Conservation (phyloP, 2,797 vertebrate species). For the Denticeps clupeoides region DNA sequence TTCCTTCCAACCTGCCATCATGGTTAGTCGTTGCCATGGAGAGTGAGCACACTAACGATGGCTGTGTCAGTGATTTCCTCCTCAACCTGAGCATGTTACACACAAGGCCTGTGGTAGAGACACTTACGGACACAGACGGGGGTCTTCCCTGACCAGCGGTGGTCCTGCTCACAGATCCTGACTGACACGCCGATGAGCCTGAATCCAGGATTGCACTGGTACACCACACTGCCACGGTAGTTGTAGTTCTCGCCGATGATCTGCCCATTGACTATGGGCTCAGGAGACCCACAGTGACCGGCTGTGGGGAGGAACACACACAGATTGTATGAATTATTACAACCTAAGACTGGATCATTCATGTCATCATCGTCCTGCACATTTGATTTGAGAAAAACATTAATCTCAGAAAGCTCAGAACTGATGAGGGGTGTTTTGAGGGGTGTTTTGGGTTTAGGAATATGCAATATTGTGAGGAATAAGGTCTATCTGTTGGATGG, state of each 20-base stretch:
- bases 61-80: neutral
- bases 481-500: no score
- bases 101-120: no score
- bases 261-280: conserved; percentile 89
- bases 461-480: no score
- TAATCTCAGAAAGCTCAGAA: no score
- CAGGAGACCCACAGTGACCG: conserved; percentile 89
- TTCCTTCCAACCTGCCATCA: no score
- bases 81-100: no score
- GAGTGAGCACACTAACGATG: neutral
- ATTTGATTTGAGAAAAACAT: no score
- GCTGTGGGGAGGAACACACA: conserved; percentile 44
- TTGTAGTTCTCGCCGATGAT: conserved; percentile 94
- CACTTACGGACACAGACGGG: conserved; percentile 97
- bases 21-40: neutral
- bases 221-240: conserved; percentile 92
- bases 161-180: conserved; percentile 95
- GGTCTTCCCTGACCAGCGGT: conserved; percentile 87
- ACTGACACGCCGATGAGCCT: conserved; percentile 92
- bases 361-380: no score
- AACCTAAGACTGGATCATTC: no score
- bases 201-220: conserved; percentile 91
- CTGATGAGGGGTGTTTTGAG: neutral
- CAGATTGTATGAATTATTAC: no score
- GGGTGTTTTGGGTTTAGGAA: no score